A percentile compares a stretch with the other conserved stretches of the same genome.
Evolutionary conservation across 2,113 vertebrate species (phyloP).

Genomic region (Acinonyx jubatus): DNA sequence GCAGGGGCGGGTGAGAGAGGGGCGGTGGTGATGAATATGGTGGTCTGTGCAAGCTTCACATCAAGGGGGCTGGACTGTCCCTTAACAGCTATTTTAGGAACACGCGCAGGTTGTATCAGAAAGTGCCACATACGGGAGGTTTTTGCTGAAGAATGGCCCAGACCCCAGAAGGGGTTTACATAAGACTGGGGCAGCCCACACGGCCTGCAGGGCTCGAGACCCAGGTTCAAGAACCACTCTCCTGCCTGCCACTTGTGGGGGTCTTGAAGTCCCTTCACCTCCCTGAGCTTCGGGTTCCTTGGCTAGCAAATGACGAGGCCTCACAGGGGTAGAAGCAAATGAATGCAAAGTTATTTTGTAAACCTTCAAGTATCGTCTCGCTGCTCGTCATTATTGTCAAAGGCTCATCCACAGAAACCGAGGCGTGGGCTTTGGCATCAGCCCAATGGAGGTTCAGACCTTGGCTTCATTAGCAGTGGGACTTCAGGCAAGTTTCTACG

Average conservation of each 20-base stretch:
- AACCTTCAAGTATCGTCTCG: not conserved
- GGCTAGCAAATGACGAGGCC: not conserved
- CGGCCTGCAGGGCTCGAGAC: not conserved
- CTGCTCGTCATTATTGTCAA: not conserved
- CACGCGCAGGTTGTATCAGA: not conserved
- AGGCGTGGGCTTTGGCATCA: not conserved
- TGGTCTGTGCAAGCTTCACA: not conserved
- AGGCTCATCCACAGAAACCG: too few species aligned
- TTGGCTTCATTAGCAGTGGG: not conserved
- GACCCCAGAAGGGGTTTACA: not conserved
- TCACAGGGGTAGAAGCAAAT: not conserved
- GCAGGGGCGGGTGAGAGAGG: not conserved
- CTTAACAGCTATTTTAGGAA: slow-evolving; percentile 6
- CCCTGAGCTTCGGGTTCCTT: not conserved
- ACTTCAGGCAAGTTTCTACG: not conserved
- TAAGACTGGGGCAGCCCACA: not conserved
- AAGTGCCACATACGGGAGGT: not conserved
- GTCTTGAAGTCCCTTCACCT: not conserved
- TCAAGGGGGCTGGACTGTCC: not conserved
- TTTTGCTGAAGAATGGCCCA: not conserved
- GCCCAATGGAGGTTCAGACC: not conserved
- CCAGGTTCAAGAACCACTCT: not conserved
- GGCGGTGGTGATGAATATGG: not conserved
- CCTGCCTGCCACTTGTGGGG: not conserved
- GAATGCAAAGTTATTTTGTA: too few species aligned